These are phyloP conservation scores for Stigmatopora argus DNA, from an alignment of 2,113 vertebrate species.

Conservation along the genomic window DNA sequence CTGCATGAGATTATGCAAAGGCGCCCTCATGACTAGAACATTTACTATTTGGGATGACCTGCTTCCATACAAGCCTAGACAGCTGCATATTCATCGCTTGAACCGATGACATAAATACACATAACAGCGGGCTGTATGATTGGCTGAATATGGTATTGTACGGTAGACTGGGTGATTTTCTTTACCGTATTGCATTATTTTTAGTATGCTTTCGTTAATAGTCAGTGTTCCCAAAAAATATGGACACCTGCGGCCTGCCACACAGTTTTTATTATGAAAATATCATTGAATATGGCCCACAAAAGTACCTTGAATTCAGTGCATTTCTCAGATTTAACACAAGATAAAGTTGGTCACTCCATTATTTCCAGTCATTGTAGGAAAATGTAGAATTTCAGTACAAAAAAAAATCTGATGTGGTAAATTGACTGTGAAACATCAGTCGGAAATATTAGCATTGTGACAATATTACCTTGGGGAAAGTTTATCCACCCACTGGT, in stretches of 20 bases:
- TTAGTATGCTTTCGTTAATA: neutral
- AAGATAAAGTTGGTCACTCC: too few relatives aligned
- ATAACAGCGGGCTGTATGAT: neutral
- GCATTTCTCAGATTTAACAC: too few relatives aligned
- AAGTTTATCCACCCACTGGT: neutral
- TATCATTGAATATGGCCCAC: too few relatives aligned
- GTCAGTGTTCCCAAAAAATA: too few relatives aligned
- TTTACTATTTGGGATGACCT: constrained; percentile 7
- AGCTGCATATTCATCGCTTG: constrained; percentile 16
- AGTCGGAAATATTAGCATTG: too few relatives aligned
- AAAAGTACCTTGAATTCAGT: too few relatives aligned
- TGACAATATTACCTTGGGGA: neutral
- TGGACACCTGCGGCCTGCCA: too few relatives aligned
- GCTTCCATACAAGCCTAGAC: constrained; percentile 26
- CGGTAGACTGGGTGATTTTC: neutral
- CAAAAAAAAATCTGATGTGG: too few relatives aligned
- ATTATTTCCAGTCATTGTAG: too few relatives aligned
- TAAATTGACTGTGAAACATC: too few relatives aligned
- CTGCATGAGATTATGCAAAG: constrained; percentile 29
- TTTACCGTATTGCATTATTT: neutral
- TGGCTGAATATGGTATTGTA: neutral
- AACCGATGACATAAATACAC: constrained; percentile 7
- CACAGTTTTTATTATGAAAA: too few relatives aligned
- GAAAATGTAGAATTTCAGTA: too few relatives aligned
- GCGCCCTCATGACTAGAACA: constrained; percentile 6